These are phyloP conservation scores for Meganola albula DNA, from an alignment of 2,888 invertebrate genomes.

Conservation along the genomic window DNA sequence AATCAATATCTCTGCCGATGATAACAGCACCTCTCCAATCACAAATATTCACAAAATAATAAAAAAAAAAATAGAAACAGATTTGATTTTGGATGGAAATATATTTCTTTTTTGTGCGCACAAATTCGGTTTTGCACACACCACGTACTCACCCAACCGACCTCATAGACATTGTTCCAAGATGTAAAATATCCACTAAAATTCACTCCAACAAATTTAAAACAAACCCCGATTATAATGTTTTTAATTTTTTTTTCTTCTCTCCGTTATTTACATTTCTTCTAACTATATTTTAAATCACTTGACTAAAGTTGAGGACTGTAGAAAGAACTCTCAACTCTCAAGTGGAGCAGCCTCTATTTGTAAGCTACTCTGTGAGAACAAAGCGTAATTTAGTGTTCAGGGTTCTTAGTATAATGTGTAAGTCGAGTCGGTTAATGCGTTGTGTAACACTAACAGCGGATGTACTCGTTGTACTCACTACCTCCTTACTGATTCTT, in stretches of 20 bases:
- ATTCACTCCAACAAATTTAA: neutral
- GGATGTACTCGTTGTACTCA: constrained; percentile 31
- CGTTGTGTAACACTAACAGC: constrained; percentile 44
- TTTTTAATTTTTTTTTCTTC: neutral
- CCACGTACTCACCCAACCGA: no score
- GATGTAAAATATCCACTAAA: neutral
- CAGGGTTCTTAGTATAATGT: constrained; percentile 57
- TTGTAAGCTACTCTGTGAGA: constrained; percentile 25
- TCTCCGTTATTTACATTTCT: neutral
- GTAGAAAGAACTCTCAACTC: no score
- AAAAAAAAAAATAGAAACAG: no score
- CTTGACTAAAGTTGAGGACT: no score
- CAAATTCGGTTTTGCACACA: no score
- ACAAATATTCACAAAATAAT: no score
- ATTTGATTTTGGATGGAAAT: no score
- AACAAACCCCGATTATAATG: neutral
- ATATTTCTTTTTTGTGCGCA: no score
- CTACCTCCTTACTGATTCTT: no score
- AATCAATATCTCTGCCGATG: no score
- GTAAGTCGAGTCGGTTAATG: constrained; percentile 36
- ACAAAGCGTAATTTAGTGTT: constrained; percentile 53
- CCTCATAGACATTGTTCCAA: no score
- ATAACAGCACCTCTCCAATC: no score
- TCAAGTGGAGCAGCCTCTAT: constrained; percentile 19
- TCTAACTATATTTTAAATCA: neutral